Evolutionary conservation across 1,140 invertebrate genomes (phyloP).

Genomic region (Caenorhabditis tropicalis): DNA sequence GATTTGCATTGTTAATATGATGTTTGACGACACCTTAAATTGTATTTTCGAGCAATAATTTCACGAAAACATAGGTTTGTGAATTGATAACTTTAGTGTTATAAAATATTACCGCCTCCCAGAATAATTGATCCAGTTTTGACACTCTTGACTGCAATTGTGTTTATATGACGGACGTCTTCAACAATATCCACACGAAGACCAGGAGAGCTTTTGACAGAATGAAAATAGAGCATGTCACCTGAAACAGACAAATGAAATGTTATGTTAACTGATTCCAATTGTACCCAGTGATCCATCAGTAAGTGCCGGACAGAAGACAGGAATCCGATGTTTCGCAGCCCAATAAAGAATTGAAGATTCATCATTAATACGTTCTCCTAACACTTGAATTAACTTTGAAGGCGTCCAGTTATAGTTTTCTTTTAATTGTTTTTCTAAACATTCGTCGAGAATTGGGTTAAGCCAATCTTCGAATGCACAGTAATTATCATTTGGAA

Average conservation of each 20-base stretch:
- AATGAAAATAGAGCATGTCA: constrained; percentile 99
- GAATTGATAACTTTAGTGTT: too few species aligned
- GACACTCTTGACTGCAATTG: constrained; percentile 89
- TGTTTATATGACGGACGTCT: constrained; percentile 89
- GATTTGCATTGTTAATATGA: constrained; percentile 96
- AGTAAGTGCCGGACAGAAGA: constrained; percentile 95
- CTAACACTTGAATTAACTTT: constrained; percentile 75
- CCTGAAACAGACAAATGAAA: constrained; percentile 71
- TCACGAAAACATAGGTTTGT: too few species aligned
- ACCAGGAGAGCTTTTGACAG: constrained; percentile 87
- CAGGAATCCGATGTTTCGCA: constrained; percentile 93
- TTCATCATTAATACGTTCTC: constrained; percentile 87
- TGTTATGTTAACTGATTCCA: neutral
- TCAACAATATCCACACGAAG: constrained; percentile 90
- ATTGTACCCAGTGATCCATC: constrained; percentile 86
- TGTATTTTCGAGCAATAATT: too few species aligned
- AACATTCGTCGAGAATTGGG: constrained; percentile 89
- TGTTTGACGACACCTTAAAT: constrained; percentile 86
- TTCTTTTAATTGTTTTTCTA: constrained; percentile 82
- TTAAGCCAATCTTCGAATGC: constrained; percentile 97
- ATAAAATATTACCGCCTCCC: constrained; percentile 84
- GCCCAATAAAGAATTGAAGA: constrained; percentile 98
- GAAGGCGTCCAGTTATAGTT: constrained; percentile 84
- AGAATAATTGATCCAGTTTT: constrained; percentile 96
- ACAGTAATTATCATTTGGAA: constrained; percentile 98